Evolutionary conservation across 2,888 invertebrate genomes (phyloP).

Genomic region (Elegia similella): DNA sequence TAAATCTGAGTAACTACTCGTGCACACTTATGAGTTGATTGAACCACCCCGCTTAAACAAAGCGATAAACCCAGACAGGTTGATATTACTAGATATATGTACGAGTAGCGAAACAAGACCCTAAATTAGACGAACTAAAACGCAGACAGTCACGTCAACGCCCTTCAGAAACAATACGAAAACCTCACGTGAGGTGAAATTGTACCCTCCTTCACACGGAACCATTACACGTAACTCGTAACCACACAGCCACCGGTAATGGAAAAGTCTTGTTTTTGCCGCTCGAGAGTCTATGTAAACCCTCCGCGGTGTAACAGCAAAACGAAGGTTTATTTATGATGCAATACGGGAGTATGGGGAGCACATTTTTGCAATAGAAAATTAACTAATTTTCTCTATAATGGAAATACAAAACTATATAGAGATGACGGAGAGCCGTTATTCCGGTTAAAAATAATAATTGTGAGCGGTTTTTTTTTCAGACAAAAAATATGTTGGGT

Average conservation of each 20-base stretch:
- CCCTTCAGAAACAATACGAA: conserved; percentile 15
- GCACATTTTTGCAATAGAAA: too few species aligned
- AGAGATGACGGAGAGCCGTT: too few species aligned
- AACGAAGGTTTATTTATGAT: conserved; percentile 8
- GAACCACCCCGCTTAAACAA: too few species aligned
- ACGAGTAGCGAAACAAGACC: neutral
- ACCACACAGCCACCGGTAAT: conserved; percentile 47
- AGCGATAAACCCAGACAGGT: too few species aligned
- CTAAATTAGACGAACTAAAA: neutral
- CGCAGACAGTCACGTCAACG: conserved; percentile 4
- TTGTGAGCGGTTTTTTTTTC: too few species aligned
- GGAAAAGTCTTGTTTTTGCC: conserved; percentile 60
- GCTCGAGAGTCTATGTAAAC: neutral
- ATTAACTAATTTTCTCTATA: too few species aligned
- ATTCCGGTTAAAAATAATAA: too few species aligned
- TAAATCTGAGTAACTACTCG: too few species aligned
- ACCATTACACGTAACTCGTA: conserved; percentile 42
- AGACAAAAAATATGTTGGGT: too few species aligned
- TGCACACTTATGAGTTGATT: too few species aligned
- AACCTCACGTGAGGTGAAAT: conserved; percentile 31
- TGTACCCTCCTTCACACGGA: conserved; percentile 50
- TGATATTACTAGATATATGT: too few species aligned
- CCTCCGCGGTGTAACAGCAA: conserved; percentile 12
- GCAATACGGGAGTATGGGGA: neutral
- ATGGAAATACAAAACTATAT: too few species aligned